Evolutionary conservation across 1,140 invertebrate species (phyloP).

Genomic region (Achatina immaculata): DNA sequence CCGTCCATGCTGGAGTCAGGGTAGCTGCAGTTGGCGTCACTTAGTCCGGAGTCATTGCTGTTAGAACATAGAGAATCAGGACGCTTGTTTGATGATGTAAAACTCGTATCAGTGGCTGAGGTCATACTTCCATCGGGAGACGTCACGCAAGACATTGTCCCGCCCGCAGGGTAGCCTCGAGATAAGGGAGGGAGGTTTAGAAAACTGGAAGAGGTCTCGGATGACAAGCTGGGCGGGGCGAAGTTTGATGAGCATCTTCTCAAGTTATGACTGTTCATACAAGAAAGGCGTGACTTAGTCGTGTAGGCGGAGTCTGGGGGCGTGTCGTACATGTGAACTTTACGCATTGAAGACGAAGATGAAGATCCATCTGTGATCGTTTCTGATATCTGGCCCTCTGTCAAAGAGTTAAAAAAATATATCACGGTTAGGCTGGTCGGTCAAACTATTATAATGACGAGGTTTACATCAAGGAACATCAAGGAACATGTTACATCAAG

Average conservation of each 20-base stretch:
- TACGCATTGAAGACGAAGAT: conserved; percentile 1
- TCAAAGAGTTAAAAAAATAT: not conserved
- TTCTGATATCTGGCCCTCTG: not conserved
- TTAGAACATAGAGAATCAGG: conserved; percentile 65
- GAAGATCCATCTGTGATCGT: not conserved
- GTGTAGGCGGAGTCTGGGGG: conserved; percentile 2
- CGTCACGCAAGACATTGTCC: not conserved
- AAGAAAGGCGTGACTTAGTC: not conserved
- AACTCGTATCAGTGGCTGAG: not conserved
- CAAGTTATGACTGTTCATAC: not conserved
- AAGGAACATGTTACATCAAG: no score
- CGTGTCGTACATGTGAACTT: conserved; percentile 29
- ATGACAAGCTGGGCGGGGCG: conserved; percentile 24
- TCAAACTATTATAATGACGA: no score
- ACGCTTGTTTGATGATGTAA: conserved; percentile 44
- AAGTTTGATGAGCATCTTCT: not conserved
- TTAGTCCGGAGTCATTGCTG: conserved; percentile 66
- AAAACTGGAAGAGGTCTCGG: conserved; percentile 19
- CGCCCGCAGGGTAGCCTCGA: not conserved
- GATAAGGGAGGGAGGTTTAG: not conserved
- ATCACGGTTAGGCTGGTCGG: not conserved
- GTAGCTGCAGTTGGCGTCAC: conserved; percentile 60
- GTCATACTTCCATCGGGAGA: conserved; percentile 10
- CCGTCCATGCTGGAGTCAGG: conserved; percentile 41
- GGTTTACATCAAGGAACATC: no score